Conservation (phyloP, 2,797 vertebrate species). For the Enteromius treurensis region DNA sequence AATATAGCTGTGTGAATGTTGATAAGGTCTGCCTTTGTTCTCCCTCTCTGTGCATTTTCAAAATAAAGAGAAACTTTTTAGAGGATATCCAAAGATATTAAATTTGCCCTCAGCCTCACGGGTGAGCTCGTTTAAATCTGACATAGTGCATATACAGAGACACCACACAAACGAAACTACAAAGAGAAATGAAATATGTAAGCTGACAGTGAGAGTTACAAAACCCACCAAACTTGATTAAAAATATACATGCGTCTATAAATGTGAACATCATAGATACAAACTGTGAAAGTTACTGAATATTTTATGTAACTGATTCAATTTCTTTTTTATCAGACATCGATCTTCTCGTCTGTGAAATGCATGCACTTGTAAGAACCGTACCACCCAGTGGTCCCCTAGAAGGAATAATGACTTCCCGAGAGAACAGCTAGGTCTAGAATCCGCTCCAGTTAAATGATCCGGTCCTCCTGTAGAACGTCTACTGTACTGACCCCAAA, state of each 20-base stretch:
- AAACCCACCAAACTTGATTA: constrained; percentile 36
- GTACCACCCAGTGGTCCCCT: constrained; percentile 3
- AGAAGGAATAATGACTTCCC: constrained; percentile 46
- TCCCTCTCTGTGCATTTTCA: constrained; percentile 29
- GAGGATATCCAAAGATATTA: constrained; percentile 48
- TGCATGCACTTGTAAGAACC: constrained; percentile 29
- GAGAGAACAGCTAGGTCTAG: constrained; percentile 21
- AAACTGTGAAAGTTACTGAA: constrained; percentile 29
- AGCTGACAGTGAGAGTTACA: constrained; percentile 1
- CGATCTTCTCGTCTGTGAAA: constrained; percentile 23
- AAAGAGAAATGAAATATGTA: constrained; percentile 3
- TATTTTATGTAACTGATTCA: constrained; percentile 32
- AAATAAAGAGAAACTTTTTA: constrained; percentile 43
- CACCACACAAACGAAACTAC: constrained; percentile 4
- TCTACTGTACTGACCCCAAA: constrained; percentile 51
- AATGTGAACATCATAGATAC: constrained; percentile 46
- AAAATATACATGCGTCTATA: constrained; percentile 37
- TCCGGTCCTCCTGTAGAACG: constrained; percentile 30
- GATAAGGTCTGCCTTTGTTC: constrained; percentile 49
- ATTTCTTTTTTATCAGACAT: constrained; percentile 5
- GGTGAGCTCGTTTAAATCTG: constrained; percentile 26
- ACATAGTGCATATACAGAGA: constrained; percentile 11
- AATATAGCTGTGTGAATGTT: constrained; percentile 46
- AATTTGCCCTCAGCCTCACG: constrained; percentile 35
- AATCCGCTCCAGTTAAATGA: constrained; percentile 32